phyloP scores from a whole-genome alignment of 1,140 invertebrate genomes.

The Caenorhabditis briggsae region DNA sequence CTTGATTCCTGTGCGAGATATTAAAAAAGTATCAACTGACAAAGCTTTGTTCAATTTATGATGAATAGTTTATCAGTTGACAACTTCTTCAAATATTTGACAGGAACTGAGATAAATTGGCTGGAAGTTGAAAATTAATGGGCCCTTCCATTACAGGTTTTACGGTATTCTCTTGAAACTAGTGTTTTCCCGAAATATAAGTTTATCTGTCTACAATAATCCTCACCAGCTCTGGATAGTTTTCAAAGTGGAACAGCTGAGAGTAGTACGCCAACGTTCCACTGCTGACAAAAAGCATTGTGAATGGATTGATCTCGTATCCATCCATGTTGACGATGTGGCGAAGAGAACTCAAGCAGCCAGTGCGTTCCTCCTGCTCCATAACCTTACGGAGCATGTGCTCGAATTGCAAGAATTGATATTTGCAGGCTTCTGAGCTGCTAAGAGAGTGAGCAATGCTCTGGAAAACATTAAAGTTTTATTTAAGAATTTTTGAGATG shows the following conservation, averaged over 20 bases:
- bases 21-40: too few relatives aligned
- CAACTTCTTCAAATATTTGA: too few relatives aligned
- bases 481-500: neutral
- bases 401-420: slow-evolving; percentile 77
- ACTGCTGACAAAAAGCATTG: slow-evolving; percentile 76
- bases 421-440: slow-evolving; percentile 74
- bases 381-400: slow-evolving; percentile 77
- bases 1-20: too few relatives aligned
- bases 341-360: slow-evolving; percentile 71
- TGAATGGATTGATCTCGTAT: slow-evolving; percentile 78
- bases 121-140: too few relatives aligned
- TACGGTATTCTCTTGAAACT: too few relatives aligned
- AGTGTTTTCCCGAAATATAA: too few relatives aligned
- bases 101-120: too few relatives aligned
- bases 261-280: slow-evolving; percentile 77
- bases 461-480: slow-evolving; percentile 63
- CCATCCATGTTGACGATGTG: slow-evolving; percentile 77
- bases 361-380: slow-evolving; percentile 74
- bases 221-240: slow-evolving; percentile 76
- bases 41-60: too few relatives aligned
- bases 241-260: slow-evolving; percentile 77
- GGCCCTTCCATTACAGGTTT: too few relatives aligned
- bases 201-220: too few relatives aligned
- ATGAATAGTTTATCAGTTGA: too few relatives aligned
- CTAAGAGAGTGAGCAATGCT: slow-evolving; percentile 73